Evolutionary conservation across 2,797 vertebrate genomes (phyloP), one percentile per base, ranked within the genome.

Genomic region (Microchirus variegatus): DNA sequence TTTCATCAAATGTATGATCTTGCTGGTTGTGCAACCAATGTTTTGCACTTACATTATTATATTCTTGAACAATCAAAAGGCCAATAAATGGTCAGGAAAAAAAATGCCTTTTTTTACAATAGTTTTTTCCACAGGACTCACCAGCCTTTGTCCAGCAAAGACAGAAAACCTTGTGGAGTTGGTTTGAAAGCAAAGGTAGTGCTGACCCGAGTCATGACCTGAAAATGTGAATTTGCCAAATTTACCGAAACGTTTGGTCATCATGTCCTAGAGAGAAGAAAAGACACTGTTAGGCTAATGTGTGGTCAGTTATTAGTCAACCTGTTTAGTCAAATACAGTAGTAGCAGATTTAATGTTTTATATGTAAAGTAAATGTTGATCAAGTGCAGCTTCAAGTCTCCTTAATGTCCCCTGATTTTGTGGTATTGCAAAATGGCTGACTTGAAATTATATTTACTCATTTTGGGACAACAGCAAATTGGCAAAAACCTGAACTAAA

Each of bases 121-220:
- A 8, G 31, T 31, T 22, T 3, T 22, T 31, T 31, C 31, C 31
- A 31, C 8, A 7, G 5, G 31, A 81, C 96, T 89, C 86, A 98
- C 96, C 94, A 97, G 79, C 77, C 70, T 93, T 35, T 93, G 94
- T 64, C 83, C 90, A 65, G 91, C 91, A 18, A 92, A 94, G 9
- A 95, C 91, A 0, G 95, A 69, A 52, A 96, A 92, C 67, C 87
- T 90, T 0, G 96, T 96, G 10, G 93, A 96, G 82, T 98, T 97
- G 70, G 95, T 97, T 65, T 94, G 89, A 69, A 97, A 91, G 76
- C 96, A 98, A n/a, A 98, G 88, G 44, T 80, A 77, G 64, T 98
- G 95, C 37, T 94, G 94, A 10, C 95, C 96, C 17, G 95, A 91
- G 1, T 88, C 59, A 5, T 95, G 90, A 26, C 96, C 91, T 15